Base-by-base conservation (phyloP, 2,113 vertebrate genomes). In the Pelecanus crispus region DNA sequence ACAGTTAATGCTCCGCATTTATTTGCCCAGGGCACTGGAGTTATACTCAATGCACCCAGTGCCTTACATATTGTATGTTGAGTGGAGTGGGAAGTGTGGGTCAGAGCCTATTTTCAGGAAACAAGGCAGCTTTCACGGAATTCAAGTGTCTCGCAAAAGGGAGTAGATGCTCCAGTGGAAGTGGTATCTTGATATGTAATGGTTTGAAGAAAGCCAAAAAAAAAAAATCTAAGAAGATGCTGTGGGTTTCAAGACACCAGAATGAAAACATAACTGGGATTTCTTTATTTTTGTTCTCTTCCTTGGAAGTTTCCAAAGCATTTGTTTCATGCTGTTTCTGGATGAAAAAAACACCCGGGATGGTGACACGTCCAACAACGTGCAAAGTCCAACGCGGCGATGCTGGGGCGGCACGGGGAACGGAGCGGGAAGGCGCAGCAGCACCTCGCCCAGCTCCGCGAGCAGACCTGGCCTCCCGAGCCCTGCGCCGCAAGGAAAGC, bases 121-220 rank as follows among this genome's bases (percentile, higher is more conserved):
- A 52, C 8, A 19, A 38, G 18, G 7, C 7, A 11, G 11, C 40
- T 53, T 38, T 68, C 44, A 6, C 4, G 34, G 52, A 17, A 52
- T 63, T 44, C 2, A 52, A 61, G 22, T 2, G 15, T 24, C 42
- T 25, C 28, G 7, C 5, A 18, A 26, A 88, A 77, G 5, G 31
- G 34, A 73, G 11, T 2, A 63, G 66, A 18, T 38, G 61, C 26
- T 53, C 38, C 31, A 9, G 10, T 9, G 32, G 36, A 66, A 67
- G 49, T 0, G 2, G 17, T 31, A 24, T 8, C 34, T n/a, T 31
- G 26, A 9, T 22, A 34, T 0, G 2, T 6, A 7, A 29, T 3
- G 14, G 44, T 12, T 24, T 38, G 62, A 66, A 90, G 49, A 22
- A 59, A 24, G 10, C 50, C 38, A 36, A 38, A 65, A 9, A 59